Base-by-base conservation (phyloP, 2,797 vertebrate species). In the Enteromius viviparus region DNA sequence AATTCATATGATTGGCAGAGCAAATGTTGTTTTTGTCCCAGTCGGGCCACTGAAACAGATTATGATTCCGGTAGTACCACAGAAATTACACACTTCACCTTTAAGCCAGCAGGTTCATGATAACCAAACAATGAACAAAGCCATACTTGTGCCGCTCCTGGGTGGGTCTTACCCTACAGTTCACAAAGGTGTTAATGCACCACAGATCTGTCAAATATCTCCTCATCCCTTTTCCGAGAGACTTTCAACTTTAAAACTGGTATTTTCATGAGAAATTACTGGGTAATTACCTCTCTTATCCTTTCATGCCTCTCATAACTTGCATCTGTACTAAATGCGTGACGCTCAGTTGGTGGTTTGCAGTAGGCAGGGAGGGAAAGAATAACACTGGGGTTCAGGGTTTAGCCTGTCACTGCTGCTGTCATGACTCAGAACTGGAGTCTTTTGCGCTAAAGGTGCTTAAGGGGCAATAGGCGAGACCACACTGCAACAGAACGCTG, bases 251-350 rank as follows among this genome's bases (percentile, higher is more conserved):
- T 85, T 68, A 90, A 92, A 91, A 90, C 65, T 84, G 86, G 89
- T 86, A 86, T 90, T 93, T 88, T 91, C 84, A 90, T 90, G 89
- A 91, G 90, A 92, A 95, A 90, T 93, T 92, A 92, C 91, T 89
- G 87, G 87, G 91, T 93, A 94, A 95, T 94, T 93, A 92, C 91
- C 82, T 80, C 83, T 81, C 83, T 88, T 82, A 88, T 86, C 88
- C 85, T 89, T 86, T 92, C 90, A 91, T 78, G 85, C 87, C 89
- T 91, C 91, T 91, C 92, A 92, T 92, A 89, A 91, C 89, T 91
- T 65, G 90, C 90, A 87, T 92, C 91, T 88, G 89, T 87, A 88
- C 88, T 89, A 91, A 92, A 92, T 88, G 92, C 91, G 90, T 84
- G 90, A 91, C 92, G 91, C 81, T 0, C 42, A 88, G 88, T 87